phyloP scores from a whole-genome alignment of 2,113 vertebrate species.

The Platysteira castanea region DNA sequence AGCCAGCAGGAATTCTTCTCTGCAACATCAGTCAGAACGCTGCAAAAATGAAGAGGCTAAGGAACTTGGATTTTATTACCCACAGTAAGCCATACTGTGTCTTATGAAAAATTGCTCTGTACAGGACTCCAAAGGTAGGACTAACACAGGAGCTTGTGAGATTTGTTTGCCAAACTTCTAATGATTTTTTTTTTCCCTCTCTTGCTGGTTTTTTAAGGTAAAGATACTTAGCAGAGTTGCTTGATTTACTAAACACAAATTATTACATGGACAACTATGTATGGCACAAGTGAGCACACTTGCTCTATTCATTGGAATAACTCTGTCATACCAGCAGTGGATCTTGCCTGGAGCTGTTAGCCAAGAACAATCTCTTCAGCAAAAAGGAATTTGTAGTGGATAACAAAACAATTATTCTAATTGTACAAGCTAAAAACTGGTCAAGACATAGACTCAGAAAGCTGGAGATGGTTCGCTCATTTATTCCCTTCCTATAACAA shows the following conservation, averaged over 20 bases:
- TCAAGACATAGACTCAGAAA: neutral
- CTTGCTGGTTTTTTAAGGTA: neutral
- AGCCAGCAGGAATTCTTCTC: neutral
- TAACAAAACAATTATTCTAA: neutral
- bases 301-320: neutral
- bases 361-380: neutral
- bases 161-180: neutral
- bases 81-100: neutral
- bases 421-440: neutral
- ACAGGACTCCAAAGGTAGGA: neutral
- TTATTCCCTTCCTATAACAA: neutral
- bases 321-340: neutral
- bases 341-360: neutral
- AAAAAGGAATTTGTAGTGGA: neutral
- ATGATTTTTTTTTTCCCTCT: neutral
- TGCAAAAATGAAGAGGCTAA: neutral
- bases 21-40: neutral
- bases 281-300: neutral
- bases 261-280: accelerated
- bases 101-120: neutral
- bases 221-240: neutral
- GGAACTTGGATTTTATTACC: neutral
- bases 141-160: neutral
- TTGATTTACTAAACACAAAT: neutral
- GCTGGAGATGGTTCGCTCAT: neutral